Evolutionary conservation across 2,888 invertebrate species (phyloP), one percentile per base, ranked within the genome.

Genomic region (Platycnemis pennipes): DNA sequence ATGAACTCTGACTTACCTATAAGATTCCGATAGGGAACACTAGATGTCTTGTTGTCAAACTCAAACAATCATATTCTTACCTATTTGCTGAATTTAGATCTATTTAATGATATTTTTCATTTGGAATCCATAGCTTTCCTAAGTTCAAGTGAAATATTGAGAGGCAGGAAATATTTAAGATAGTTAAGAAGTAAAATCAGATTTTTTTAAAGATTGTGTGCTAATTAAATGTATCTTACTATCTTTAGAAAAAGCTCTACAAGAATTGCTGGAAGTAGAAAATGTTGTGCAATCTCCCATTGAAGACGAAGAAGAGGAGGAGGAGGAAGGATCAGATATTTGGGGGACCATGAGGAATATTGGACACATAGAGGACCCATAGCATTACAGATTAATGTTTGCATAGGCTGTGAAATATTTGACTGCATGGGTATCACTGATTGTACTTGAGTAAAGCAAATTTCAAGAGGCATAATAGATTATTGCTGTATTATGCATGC

Each of bases 231-330:
- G n/a, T n/a, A n/a, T 44, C 42, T 86, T 44, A 16, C 53, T n/a
- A 13, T 7, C 16, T 37, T 0, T 42, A 89, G 88, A 89, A 19
- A 89, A 37, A 53, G 88, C 88, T 53, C 53, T 89, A n/a, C 53
- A 89, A 11, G 88, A 89, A 42, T 53, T 89, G 19, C 88, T 89
- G 19, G 88, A 89, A 49, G 49, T 88, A 16, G 88, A 89, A n/a
- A 89, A 89, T n/a, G 53, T n/a, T 89, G 42, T 45, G 11, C 53
- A 49, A 19, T 22, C 31, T 2, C 49, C 31, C 11, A 22, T 16
- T 53, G 88, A 53, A 37, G 53, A 37, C 22, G 53, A 89, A 53
- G 37, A 53, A 37, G 88, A 53, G 37, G 88, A 89, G 2, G 49
- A 19, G 19, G 77, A 77, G 16, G 26, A 37, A 26, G 37, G 31